These are phyloP conservation scores for Origma solitaria DNA, from an alignment of 2,113 vertebrate genomes.

Conservation along the genomic window DNA sequence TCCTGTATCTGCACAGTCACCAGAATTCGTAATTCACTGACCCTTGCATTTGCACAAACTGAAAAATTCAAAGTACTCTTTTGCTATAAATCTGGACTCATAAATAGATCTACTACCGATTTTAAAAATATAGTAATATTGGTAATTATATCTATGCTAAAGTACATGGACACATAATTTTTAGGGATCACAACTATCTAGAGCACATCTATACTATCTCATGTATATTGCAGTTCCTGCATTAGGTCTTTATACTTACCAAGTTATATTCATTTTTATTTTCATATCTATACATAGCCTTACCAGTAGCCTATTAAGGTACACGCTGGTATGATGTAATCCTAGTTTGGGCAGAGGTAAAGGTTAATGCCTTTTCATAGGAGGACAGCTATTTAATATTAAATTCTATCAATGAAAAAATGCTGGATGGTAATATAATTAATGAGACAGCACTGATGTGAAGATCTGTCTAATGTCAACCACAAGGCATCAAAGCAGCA, in stretches of 20 bases:
- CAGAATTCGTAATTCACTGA: background rate
- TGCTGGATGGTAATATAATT: background rate
- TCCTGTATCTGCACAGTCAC: background rate
- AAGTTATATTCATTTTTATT: background rate
- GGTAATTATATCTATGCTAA: too few relatives aligned
- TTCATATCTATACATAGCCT: background rate
- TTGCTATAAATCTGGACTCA: background rate
- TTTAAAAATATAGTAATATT: too few relatives aligned
- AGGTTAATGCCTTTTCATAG: background rate
- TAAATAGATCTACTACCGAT: too few relatives aligned
- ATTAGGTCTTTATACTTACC: too few relatives aligned
- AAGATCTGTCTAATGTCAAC: background rate
- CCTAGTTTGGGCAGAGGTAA: background rate
- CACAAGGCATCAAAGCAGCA: background rate
- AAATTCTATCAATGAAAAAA: background rate
- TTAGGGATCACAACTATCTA: too few relatives aligned
- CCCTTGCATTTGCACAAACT: background rate
- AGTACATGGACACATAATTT: too few relatives aligned
- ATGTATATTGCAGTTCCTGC: too few relatives aligned
- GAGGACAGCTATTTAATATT: background rate
- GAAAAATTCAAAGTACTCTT: background rate
- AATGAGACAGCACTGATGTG: background rate
- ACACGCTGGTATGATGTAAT: background rate
- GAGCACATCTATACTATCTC: too few relatives aligned
- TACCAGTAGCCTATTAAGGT: background rate